Evolutionary conservation across 2,113 vertebrate genomes (phyloP).

Genomic region (Acrocephalus kingi): DNA sequence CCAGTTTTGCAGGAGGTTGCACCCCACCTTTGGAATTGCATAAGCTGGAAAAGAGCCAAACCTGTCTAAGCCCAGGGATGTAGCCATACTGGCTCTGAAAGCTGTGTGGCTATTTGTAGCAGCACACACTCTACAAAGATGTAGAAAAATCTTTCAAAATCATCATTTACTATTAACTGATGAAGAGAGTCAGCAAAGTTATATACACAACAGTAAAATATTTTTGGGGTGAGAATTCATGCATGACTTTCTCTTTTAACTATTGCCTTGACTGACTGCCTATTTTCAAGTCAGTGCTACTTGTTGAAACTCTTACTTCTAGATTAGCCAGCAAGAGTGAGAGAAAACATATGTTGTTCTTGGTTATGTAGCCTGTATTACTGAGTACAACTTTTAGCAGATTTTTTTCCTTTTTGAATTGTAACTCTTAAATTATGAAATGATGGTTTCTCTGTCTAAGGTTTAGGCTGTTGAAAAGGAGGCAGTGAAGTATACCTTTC

Average conservation of each 20-base stretch:
- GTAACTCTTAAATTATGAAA: not conserved
- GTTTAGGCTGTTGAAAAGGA: not conserved
- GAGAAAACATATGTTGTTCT: not conserved
- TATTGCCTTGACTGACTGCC: not conserved
- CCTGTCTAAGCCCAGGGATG: not conserved
- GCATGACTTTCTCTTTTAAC: not conserved
- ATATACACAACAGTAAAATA: not conserved
- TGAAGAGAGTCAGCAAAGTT: not conserved
- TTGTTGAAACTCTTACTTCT: not conserved
- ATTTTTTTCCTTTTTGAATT: not conserved
- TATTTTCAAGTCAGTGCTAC: not conserved
- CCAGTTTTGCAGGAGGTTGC: not conserved
- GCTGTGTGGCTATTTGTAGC: not conserved
- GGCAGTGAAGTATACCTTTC: not conserved
- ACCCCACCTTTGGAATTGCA: not conserved
- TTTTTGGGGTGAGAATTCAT: not conserved
- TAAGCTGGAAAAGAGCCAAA: not conserved
- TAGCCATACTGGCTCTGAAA: not conserved
- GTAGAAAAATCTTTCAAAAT: not conserved
- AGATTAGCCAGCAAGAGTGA: not conserved
- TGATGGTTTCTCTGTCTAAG: not conserved
- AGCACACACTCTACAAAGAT: not conserved
- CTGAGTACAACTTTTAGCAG: not conserved
- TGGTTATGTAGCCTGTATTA: not conserved
- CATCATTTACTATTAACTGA: not conserved